These are phyloP conservation scores for Neoitamus cyanurus DNA, from an alignment of 2,888 invertebrate species.

Conservation along the genomic window DNA sequence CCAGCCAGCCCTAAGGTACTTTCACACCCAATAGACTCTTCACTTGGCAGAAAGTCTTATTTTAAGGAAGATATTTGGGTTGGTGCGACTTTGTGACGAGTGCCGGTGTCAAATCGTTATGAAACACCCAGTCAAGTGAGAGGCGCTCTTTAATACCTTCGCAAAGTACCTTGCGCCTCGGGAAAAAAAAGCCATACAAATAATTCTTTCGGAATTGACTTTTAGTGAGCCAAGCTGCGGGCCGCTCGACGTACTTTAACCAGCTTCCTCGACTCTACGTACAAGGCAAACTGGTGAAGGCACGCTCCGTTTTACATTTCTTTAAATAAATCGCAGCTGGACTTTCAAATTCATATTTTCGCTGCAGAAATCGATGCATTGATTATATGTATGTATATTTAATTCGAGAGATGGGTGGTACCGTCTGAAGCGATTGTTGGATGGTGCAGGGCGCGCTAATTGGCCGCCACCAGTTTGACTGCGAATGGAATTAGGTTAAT, in stretches of 20 bases:
- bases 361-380: slow-evolving; percentile 1
- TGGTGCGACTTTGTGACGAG: not conserved
- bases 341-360: not conserved
- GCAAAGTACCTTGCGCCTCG: not conserved
- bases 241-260: not conserved
- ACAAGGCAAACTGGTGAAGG: slow-evolving; percentile 23
- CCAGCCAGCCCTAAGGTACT: not conserved
- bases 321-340: slow-evolving; percentile 2
- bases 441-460: not conserved
- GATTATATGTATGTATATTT: not conserved
- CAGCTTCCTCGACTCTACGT: not conserved
- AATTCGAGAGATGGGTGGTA: not conserved
- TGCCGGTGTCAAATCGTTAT: not conserved
- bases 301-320: not conserved
- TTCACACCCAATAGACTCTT: not conserved
- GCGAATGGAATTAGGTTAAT: not conserved
- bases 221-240: not conserved
- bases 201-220: not conserved
- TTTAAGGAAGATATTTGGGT: not conserved
- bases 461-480: not conserved
- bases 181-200: slow-evolving; percentile 21
- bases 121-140: not conserved
- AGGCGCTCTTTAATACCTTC: not conserved
- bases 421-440: not conserved
- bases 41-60: not conserved